phyloP scores from a whole-genome alignment of 2,888 invertebrate species.

The Rhabditophanes sp. region DNA sequence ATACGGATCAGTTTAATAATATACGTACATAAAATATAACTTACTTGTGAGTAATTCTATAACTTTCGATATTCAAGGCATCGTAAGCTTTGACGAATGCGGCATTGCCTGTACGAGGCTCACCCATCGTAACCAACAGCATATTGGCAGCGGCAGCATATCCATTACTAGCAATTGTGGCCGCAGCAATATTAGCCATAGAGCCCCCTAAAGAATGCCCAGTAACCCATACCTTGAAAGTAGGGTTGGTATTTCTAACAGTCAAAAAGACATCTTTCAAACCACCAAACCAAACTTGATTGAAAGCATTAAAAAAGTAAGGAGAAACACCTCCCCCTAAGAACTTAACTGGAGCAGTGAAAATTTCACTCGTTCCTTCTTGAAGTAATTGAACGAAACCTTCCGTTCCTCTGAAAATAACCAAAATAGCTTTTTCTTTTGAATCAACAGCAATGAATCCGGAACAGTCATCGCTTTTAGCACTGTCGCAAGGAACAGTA shows the following conservation, averaged over 20 bases:
- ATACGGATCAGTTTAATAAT: too few species aligned
- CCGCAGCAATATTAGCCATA: slow-evolving; percentile 1
- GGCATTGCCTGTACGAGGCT: too few species aligned
- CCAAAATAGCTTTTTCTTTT: slow-evolving; percentile 1
- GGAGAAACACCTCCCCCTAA: slow-evolving; percentile 1
- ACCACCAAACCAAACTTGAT: neutral
- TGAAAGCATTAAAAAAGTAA: slow-evolving; percentile 2
- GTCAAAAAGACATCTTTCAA: too few species aligned
- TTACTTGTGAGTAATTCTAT: too few species aligned
- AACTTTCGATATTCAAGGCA: too few species aligned
- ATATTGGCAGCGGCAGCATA: too few species aligned
- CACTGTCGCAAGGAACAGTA: neutral
- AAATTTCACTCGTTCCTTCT: neutral
- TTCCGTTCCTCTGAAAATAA: slow-evolving; percentile 1
- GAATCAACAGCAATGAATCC: slow-evolving; percentile 1
- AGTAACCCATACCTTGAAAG: too few species aligned
- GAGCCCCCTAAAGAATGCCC: slow-evolving; percentile 1
- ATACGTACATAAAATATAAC: too few species aligned
- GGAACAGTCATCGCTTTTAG: neutral
- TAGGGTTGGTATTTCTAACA: too few species aligned
- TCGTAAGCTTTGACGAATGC: too few species aligned
- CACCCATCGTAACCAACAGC: too few species aligned
- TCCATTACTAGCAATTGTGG: slow-evolving; percentile 2
- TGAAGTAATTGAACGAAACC: neutral
- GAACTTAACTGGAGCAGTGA: neutral